Base-by-base conservation (phyloP, 2,888 invertebrate genomes). In the Cheilosia vulpina region DNA sequence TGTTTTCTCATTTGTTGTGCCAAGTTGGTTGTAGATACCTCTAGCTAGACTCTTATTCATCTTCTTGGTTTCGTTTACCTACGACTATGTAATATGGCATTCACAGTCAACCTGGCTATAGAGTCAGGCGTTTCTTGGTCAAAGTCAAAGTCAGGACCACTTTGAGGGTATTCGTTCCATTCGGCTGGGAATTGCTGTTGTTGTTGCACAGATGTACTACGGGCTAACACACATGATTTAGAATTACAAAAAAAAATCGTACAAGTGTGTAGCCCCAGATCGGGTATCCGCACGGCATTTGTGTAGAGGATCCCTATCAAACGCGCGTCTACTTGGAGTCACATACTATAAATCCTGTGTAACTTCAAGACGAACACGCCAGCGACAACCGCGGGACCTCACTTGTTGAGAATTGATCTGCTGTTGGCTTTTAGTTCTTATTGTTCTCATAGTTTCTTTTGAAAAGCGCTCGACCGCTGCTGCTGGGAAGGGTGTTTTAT, bases 341-440 rank as follows among this genome's bases (percentile, higher is more conserved):
- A 66, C 57, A 75, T 66, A 66, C 75, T 76, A 85, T 80, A 85
- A 85, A 85, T 85, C 80, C 80, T 80, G 76, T 80, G 71, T 71
- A 71, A 52, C 65, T 71, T 71, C 71, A 80, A 71, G 71, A 80
- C 55, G 55, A 80, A 80, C 75, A 85, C 43, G 65, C 84, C 9
- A 75, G 69, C 68, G 68, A 80, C 75, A 80, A 80, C 68, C 13
- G 38, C 68, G 62, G 47, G 79, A 79, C 75, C 53, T 66, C 80
- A 80, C 79, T 84, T 75, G 73, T 71, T 63, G 77, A 38, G 71
- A 50, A 77, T 66, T 50, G 50, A 34, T 68, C 75, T 62, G 45
- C n/a, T 58, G 34, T 15, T 43, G 41, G 38, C 50, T 72, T 72
- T 24, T 43, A 45, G 17, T 34, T 63, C 21, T 45, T 24, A 4